Conservation (phyloP, 2,797 vertebrate species). For the Tauraco hartlaubi region DNA sequence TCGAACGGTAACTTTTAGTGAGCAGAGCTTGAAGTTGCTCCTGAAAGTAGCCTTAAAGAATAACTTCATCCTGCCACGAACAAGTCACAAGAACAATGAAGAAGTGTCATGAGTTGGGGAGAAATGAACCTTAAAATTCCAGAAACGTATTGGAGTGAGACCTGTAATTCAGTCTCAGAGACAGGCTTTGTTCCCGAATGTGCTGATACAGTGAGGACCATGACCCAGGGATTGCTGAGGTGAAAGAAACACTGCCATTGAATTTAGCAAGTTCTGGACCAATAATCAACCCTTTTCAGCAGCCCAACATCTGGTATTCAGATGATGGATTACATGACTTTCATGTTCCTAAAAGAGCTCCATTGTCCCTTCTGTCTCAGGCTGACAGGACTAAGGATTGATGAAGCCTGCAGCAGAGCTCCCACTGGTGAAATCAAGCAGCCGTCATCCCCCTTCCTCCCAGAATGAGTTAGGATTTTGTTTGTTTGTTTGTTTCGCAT, state of each 20-base stretch:
- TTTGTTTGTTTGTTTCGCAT: not conserved
- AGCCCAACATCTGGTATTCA: not conserved
- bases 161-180: not conserved
- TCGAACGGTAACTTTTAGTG: not conserved
- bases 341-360: not conserved
- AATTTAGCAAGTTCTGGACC: not conserved
- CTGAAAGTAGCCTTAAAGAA: not conserved
- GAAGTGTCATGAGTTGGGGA: not conserved
- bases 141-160: not conserved
- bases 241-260: not conserved
- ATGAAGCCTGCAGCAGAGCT: not conserved
- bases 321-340: not conserved
- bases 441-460: not conserved
- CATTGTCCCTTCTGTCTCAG: not conserved
- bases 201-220: not conserved
- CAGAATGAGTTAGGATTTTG: not conserved
- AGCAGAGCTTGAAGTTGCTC: not conserved
- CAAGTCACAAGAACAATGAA: not conserved
- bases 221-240: not conserved
- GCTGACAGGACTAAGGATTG: not conserved
- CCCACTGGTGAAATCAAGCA: not conserved
- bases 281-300: not conserved
- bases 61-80: not conserved
- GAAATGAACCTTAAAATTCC: not conserved
- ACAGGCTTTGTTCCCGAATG: not conserved